Evolutionary conservation across 2,888 invertebrate species (phyloP), one percentile per base, ranked within the genome.

Genomic region (Holacanthella duospinosa): DNA sequence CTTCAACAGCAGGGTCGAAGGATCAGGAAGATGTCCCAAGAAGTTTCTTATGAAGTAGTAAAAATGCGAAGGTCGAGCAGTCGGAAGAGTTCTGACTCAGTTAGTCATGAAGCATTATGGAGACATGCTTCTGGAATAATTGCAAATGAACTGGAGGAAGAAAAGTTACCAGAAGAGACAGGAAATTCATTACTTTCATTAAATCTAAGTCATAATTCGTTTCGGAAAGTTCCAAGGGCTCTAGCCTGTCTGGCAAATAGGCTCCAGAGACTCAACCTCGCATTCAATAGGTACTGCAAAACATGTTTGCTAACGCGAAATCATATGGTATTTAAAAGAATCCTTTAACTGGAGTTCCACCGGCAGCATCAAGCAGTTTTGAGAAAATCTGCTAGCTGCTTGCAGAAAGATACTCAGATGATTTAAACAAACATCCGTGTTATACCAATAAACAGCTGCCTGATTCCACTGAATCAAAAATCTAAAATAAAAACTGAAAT

Each of bases 121-220:
- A 9, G 48, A 48, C 48, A 21, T 16, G 48, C 16, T 21, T 48
- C 48, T n/a, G 48, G 48, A 21, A 48, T 48, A 48, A 9, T 48
- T n/a, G 48, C 4, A 9, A 21, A 48, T 4, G 48, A 48, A 48
- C 6, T 21, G 6, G 19, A 48, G n/a, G 48, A 48, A n/a, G 48
- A 48, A 48, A 9, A 48, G 21, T 16, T 16, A 21, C 19, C 48
- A 48, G 48, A 48, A 9, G 21, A 21, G 4, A n/a, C 19, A 28
- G 55, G 68, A 26, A 68, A 60, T 61, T 63, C 69, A 1, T 55
- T 72, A 9, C 62, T 68, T 12, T 67, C 68, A 36, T 62, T 96
- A 2, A 94, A 93, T 79, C 80, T 96, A 43, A 87, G 93, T 0
- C 90, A 93, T 79, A 96, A 96, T 81, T 83, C 88, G 72, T 92